Evolutionary conservation across 2,113 vertebrate species (phyloP).

Genomic region (Microcebus tavaratra): DNA sequence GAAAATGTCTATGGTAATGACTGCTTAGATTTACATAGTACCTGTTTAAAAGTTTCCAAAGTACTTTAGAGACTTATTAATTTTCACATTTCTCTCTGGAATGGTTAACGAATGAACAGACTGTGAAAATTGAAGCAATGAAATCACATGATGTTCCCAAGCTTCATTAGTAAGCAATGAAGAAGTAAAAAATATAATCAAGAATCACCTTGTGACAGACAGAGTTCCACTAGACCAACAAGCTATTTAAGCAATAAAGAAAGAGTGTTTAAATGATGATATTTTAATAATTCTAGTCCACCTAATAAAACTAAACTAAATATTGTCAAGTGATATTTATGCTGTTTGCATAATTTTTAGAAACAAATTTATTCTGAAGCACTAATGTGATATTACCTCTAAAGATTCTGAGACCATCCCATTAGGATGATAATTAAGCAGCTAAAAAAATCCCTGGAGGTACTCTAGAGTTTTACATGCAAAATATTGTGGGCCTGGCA

Average conservation of each 20-base stretch:
- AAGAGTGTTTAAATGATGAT: neutral
- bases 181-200: neutral
- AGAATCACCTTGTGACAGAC: neutral
- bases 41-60: conserved; percentile 45
- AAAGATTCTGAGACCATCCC: neutral
- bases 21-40: conserved; percentile 18
- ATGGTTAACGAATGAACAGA: conserved; percentile 19
- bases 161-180: neutral
- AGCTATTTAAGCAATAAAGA: neutral
- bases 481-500: neutral
- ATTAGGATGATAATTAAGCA: neutral
- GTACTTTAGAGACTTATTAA: conserved; percentile 18
- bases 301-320: neutral
- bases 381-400: neutral
- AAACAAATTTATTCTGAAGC: neutral
- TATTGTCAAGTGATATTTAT: neutral
- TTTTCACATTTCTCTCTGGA: conserved; percentile 10
- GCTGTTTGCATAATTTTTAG: neutral
- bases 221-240: neutral
- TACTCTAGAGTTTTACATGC: neutral
- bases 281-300: conserved; percentile 23
- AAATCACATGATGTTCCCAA: neutral
- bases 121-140: neutral
- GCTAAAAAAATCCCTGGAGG: neutral
- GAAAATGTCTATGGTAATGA: neutral